Evolutionary conservation across 1,140 invertebrate species (phyloP).

Genomic region (Amyelois transitella): DNA sequence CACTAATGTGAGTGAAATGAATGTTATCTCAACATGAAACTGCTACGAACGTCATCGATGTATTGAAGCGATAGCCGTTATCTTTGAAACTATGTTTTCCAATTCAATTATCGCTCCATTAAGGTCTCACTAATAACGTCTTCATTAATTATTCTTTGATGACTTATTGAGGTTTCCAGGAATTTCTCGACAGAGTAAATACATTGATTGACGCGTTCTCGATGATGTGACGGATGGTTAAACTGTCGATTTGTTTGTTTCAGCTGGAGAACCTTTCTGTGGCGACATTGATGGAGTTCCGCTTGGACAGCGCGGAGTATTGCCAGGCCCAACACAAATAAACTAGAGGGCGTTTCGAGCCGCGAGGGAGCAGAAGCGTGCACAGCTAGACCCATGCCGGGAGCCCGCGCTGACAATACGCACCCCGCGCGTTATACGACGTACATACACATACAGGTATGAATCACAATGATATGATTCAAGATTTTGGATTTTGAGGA

Average conservation of each 20-base stretch:
- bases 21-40: no score
- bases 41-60: not conserved
- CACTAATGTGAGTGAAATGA: not conserved
- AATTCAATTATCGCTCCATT: not conserved
- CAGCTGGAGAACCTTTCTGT: conserved; percentile 73
- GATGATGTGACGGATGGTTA: not conserved
- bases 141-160: not conserved
- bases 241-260: conserved; percentile 31
- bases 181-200: not conserved
- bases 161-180: not conserved
- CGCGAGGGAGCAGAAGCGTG: conserved; percentile 36
- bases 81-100: not conserved
- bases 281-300: conserved; percentile 97
- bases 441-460: conserved; percentile 50
- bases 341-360: conserved; percentile 66
- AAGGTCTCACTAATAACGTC: not conserved
- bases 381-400: conserved; percentile 51
- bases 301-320: conserved; percentile 95
- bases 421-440: conserved; percentile 34
- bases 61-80: not conserved
- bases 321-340: conserved; percentile 98
- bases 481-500: no score
- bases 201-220: not conserved
- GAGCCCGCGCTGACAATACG: conserved; percentile 34
- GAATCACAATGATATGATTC: no score